Base-by-base conservation (phyloP, 2,888 invertebrate genomes). In the Scaptomyza reducta region DNA sequence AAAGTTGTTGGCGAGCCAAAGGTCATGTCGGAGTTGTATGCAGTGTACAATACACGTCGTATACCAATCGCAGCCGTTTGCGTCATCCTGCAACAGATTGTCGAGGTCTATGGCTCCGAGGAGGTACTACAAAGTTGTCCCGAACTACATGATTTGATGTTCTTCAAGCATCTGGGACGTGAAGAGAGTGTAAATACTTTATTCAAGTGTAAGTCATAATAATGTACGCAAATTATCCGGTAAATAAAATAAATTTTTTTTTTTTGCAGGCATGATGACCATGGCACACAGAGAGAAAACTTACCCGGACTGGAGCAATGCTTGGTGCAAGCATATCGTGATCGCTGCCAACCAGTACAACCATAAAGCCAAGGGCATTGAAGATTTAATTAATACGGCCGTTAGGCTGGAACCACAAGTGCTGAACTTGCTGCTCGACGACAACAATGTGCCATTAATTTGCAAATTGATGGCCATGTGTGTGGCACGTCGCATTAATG, bases 101-200 rank as follows among this genome's bases (percentile, higher is more conserved):
- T 84, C 2, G 67, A 77, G 0, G 82, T 90, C 3, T 10, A 89
- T 50, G 91, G 90, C 7, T 78, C 86, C 5, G 57, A 73, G 3
- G 27, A 73, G 4, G 78, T 90, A 5, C 54, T 90, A 0, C 6
- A 49, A 0, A 75, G 89, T 42, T 88, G 88, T 29, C 75, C 87
- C 0, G 71, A 70, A 22, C 50, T 91, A 11, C 88, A 90, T 58
- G 60, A 61, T 0, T 46, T 67, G 1, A 18, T 91, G 5, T 89
- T 91, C 63, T 71, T 79, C 1, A 54, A 59, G 1, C 65, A 88
- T 56, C 54, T 92, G 27, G 90, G 89, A 0, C 50, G 55, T 3
- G 91, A 92, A 90, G 82, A 90, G 92, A 94, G 93, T 92, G 67
- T 93, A 87, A 88, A 93, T 92, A 79, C 88, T 45, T 91, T 94